Conservation (phyloP, 2,797 vertebrate genomes). For the Botia kubotai region DNA sequence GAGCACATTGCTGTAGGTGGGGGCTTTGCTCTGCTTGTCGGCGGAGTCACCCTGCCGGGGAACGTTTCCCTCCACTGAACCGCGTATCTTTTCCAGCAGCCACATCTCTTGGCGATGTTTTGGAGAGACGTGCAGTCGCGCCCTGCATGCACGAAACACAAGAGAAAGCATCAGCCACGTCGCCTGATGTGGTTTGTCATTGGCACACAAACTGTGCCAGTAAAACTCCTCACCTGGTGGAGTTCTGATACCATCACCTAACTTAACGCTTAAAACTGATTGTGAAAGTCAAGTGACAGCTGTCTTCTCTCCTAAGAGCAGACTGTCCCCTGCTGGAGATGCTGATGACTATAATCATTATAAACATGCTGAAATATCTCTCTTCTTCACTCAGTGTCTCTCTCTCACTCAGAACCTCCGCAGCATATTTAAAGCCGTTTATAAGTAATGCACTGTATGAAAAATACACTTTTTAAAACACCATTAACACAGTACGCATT, state of each 20-base stretch:
- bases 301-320: not conserved
- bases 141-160: slow-evolving; percentile 43
- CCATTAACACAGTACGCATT: not conserved
- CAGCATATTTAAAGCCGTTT: not conserved
- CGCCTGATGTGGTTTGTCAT: not conserved
- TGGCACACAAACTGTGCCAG: slow-evolving; percentile 1
- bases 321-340: slow-evolving; percentile 17
- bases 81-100: slow-evolving; percentile 68
- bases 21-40: slow-evolving; percentile 65
- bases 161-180: not conserved
- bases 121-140: slow-evolving; percentile 15
- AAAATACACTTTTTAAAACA: not conserved
- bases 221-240: not conserved
- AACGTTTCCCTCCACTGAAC: slow-evolving; percentile 63
- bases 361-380: not conserved
- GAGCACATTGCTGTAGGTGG: slow-evolving; percentile 92
- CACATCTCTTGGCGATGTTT: slow-evolving; percentile 56
- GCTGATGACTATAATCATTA: not conserved
- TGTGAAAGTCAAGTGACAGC: slow-evolving; percentile 16
- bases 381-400: not conserved
- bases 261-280: slow-evolving; percentile 19
- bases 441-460: not conserved
- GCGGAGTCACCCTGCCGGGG: slow-evolving; percentile 50
- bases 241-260: slow-evolving; percentile 1
- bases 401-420: not conserved